These are phyloP conservation scores for Drosophila nigrodunni DNA, from an alignment of 1,140 invertebrate species.

Conservation along the genomic window DNA sequence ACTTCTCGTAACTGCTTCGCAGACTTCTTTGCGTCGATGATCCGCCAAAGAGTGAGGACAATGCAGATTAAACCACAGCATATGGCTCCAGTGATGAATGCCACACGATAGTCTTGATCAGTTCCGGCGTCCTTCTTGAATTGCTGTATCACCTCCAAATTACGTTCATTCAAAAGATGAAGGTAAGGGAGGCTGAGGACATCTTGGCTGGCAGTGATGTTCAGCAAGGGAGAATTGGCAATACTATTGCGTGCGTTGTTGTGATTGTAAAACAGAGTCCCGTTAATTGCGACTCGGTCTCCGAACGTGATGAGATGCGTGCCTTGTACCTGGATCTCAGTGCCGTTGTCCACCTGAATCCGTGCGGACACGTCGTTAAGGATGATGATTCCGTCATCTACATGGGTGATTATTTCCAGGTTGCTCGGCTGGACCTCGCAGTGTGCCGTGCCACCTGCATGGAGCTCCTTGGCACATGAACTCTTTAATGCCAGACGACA, in stretches of 20 bases:
- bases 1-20: slow-evolving; percentile 19
- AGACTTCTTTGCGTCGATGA: slow-evolving; percentile 10
- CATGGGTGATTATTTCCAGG: not conserved
- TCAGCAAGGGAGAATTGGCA: no score
- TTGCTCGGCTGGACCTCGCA: slow-evolving; percentile 33
- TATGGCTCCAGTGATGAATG: not conserved
- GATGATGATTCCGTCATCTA: no score
- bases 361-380: slow-evolving; percentile 12
- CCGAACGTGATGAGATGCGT: slow-evolving; percentile 26
- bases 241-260: no score
- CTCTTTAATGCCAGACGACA: not conserved
- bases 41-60: not conserved
- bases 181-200: no score
- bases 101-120: not conserved
- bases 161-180: no score
- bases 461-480: slow-evolving; percentile 37
- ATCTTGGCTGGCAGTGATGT: no score
- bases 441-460: slow-evolving; percentile 24
- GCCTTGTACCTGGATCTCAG: slow-evolving; percentile 13
- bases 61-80: not conserved
- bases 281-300: no score
- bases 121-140: slow-evolving; percentile 2
- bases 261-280: no score
- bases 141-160: no score
- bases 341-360: slow-evolving; percentile 30